phyloP scores from a whole-genome alignment of 1,140 invertebrate species.

The Ylistrum balloti region DNA sequence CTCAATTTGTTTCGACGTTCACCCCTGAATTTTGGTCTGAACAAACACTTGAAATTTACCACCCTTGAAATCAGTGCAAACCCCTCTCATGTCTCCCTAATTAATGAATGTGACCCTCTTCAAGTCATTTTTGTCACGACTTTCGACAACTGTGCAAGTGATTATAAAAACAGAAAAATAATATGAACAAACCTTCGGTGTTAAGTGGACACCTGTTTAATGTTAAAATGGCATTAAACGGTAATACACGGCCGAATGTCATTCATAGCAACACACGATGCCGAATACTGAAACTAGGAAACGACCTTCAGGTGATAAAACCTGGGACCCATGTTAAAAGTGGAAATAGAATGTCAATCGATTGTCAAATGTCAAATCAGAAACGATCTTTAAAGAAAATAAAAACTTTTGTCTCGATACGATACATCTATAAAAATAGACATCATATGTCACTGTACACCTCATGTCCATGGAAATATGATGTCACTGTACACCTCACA shows the following conservation, averaged over 20 bases:
- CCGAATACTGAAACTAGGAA: no score
- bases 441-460: no score
- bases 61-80: slow-evolving; percentile 15
- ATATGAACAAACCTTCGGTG: neutral
- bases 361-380: no score
- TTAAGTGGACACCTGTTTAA: neutral
- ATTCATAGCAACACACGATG: neutral
- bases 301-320: no score
- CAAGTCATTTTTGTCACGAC: neutral
- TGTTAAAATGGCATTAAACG: neutral
- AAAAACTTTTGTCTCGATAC: no score
- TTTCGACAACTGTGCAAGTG: slow-evolving; percentile 9
- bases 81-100: neutral
- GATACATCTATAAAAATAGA: no score
- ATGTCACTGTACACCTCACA: no score
- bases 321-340: no score
- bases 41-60: neutral
- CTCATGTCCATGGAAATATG: no score
- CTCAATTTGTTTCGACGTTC: slow-evolving; percentile 24
- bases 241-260: neutral
- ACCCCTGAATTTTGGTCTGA: slow-evolving; percentile 13
- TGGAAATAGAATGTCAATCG: no score
- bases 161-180: neutral
- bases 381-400: no score
- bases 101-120: neutral